These are phyloP conservation scores for Thalpophila matura DNA, from an alignment of 2,888 invertebrate genomes.

Conservation along the genomic window DNA sequence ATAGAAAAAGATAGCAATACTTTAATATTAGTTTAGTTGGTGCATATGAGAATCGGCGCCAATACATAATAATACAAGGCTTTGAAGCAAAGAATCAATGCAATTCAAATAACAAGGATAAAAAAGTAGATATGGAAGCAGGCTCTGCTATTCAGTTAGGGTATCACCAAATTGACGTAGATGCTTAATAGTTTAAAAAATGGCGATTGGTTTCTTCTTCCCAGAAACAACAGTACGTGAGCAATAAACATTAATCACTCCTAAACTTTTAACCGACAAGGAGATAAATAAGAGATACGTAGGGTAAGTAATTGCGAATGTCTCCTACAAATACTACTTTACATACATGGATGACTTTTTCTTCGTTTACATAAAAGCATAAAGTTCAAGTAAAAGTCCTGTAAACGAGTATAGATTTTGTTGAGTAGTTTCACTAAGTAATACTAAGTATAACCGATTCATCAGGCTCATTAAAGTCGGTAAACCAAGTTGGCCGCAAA, in stretches of 20 bases:
- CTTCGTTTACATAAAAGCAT: not conserved
- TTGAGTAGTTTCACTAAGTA: constrained; percentile 49
- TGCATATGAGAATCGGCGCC: no score
- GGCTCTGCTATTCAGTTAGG: no score
- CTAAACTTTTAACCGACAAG: not conserved
- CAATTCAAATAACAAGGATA: no score
- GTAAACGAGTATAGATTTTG: constrained; percentile 43
- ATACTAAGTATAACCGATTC: constrained; percentile 69
- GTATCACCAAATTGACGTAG: not conserved
- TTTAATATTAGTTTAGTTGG: no score
- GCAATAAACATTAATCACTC: no score
- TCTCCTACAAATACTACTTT: not conserved
- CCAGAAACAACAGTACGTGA: not conserved
- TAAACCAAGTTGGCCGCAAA: constrained; percentile 71
- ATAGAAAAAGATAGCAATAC: no score
- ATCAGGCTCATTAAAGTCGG: constrained; percentile 77
- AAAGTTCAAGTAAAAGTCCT: constrained; percentile 4
- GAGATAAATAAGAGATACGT: no score
- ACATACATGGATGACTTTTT: not conserved
- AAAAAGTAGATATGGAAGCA: no score
- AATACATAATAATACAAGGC: no score
- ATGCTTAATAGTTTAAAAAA: not conserved
- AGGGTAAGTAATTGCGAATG: no score
- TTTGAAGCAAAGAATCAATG: no score
- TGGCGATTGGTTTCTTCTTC: no score